Evolutionary conservation across 2,113 vertebrate genomes (phyloP).

Genomic region (Clarias magur): DNA sequence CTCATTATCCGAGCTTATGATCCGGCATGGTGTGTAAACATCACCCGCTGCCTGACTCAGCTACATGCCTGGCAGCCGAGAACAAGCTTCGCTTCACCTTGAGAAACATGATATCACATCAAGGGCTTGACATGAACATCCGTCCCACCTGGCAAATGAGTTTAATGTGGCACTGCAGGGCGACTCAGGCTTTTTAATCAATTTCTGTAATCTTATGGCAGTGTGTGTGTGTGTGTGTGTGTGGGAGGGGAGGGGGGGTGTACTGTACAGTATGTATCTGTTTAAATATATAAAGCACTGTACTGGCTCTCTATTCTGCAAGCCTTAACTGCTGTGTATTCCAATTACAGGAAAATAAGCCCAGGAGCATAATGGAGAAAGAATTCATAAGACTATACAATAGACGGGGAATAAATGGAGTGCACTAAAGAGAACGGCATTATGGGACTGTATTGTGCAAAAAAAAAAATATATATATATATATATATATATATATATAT

Average conservation of each 20-base stretch:
- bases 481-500: too few species aligned
- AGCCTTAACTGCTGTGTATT: not conserved
- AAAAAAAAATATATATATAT: not conserved
- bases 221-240: not conserved
- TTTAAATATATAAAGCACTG: not conserved
- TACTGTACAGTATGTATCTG: not conserved
- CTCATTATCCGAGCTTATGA: slow-evolving; percentile 34
- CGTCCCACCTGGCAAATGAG: slow-evolving; percentile 5
- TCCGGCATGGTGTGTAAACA: slow-evolving; percentile 24
- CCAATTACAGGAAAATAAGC: not conserved
- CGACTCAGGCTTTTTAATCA: not conserved
- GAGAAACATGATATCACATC: not conserved
- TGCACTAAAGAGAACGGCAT: not conserved
- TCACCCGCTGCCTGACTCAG: not conserved
- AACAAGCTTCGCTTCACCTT: not conserved
- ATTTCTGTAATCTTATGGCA: not conserved
- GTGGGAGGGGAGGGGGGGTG: too few species aligned
- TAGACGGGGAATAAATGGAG: not conserved
- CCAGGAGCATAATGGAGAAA: not conserved
- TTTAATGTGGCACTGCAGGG: not conserved
- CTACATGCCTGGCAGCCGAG: not conserved
- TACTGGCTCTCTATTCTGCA: not conserved
- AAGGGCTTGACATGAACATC: not conserved
- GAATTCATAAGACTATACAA: not conserved
- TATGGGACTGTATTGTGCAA: not conserved